Percentiles rank a stretch among this genome's conserved stretches.
These are phyloP conservation scores for Odontophorus gujanensis DNA, from an alignment of 2,113 vertebrate species.

Conservation along the genomic window DNA sequence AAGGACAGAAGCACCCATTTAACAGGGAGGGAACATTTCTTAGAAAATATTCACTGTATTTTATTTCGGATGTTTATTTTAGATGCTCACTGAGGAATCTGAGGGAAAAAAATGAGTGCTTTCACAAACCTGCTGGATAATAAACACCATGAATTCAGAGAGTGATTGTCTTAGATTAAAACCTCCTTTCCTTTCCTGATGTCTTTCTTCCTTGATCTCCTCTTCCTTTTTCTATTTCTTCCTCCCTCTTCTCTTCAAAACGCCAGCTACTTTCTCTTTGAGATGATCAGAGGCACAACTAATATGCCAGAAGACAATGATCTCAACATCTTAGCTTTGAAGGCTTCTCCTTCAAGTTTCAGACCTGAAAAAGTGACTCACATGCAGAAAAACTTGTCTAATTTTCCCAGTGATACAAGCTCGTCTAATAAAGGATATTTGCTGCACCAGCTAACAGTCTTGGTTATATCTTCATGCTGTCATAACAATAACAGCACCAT, in stretches of 20 bases:
- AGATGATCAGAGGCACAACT: neutral
- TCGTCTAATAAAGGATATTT: conserved; percentile 18
- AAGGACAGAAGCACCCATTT: neutral
- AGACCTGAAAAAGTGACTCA: neutral
- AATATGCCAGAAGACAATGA: neutral
- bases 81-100: neutral
- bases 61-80: neutral
- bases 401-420: conserved; percentile 1
- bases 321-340: neutral
- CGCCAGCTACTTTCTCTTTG: neutral
- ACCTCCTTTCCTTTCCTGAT: neutral
- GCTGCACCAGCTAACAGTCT: conserved; percentile 23
- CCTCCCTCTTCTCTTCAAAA: neutral
- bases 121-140: neutral
- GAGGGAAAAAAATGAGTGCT: neutral
- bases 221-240: neutral
- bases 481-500: conserved; percentile 17
- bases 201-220: neutral
- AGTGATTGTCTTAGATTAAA: neutral
- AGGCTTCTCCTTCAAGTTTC: conserved; percentile 20
- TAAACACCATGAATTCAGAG: neutral
- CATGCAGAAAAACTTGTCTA: neutral
- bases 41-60: neutral
- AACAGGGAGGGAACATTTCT: neutral
- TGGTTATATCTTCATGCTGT: conserved; percentile 29